phyloP scores from a whole-genome alignment of 2,113 vertebrate genomes.

The Gymnogyps californianus region DNA sequence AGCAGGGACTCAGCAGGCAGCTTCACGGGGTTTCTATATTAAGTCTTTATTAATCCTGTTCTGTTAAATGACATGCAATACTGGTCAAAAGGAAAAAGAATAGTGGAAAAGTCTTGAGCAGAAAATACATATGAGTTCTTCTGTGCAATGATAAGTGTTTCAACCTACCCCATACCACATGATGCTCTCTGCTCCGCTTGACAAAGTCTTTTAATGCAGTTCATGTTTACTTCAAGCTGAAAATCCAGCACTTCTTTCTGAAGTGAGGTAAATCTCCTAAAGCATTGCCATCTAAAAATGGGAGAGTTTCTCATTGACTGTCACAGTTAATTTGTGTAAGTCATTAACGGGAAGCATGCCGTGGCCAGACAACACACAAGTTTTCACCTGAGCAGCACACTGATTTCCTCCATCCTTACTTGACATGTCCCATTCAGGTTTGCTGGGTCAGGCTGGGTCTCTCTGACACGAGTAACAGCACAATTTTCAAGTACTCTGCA shows the following conservation, averaged over 20 bases:
- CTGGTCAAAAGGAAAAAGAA: background rate
- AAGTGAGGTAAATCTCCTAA: background rate
- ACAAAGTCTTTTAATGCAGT: background rate
- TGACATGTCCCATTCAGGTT: background rate
- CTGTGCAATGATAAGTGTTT: background rate
- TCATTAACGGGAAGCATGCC: background rate
- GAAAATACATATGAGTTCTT: background rate
- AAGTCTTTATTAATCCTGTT: background rate
- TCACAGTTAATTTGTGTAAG: background rate
- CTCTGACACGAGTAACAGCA: background rate
- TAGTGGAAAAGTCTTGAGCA: background rate
- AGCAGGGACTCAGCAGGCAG: background rate
- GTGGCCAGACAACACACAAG: background rate
- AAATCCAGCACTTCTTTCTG: background rate
- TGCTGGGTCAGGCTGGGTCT: background rate
- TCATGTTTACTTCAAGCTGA: background rate
- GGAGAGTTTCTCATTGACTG: background rate
- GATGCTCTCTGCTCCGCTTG: background rate
- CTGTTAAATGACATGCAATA: background rate
- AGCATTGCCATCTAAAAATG: background rate
- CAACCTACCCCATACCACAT: accelerated
- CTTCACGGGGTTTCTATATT: accelerated
- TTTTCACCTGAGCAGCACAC: background rate
- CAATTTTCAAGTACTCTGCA: background rate
- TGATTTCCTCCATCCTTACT: background rate